Conservation (phyloP, 2,113 vertebrate species). For the Mirounga angustirostris region DNA sequence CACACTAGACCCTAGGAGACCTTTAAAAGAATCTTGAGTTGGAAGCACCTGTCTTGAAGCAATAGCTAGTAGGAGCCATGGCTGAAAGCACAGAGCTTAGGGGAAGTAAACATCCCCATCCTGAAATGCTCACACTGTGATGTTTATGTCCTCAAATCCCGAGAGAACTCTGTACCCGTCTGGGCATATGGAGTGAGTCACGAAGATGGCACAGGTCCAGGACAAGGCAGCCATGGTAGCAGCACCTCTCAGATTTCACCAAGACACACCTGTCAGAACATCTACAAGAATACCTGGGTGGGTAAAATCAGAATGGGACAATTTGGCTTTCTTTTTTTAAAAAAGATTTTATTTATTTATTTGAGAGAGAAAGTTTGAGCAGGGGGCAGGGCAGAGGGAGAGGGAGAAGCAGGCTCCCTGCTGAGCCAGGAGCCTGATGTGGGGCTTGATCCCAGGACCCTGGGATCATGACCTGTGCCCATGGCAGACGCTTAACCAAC, state of each 20-base stretch:
- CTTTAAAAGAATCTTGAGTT: conserved; percentile 15
- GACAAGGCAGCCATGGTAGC: neutral
- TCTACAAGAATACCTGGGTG: neutral
- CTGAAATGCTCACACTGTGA: neutral
- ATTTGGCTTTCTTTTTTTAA: neutral
- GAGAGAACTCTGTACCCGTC: neutral
- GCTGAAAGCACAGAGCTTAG: neutral
- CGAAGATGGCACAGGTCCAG: neutral
- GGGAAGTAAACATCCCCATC: neutral
- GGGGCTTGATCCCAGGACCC: neutral
- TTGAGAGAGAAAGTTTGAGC: neutral
- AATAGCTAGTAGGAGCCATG: neutral
- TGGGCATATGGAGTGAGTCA: neutral
- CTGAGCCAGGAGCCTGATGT: rapidly evolving
- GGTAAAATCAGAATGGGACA: neutral
- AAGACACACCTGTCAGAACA: neutral
- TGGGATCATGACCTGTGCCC: neutral
- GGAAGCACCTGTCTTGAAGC: neutral
- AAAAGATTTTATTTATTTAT: neutral
- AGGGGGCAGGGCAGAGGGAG: neutral
- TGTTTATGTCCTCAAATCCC: neutral
- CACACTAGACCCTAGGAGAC: neutral
- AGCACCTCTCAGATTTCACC: neutral
- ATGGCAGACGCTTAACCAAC: neutral
- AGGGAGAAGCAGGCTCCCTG: no score